Evolutionary conservation across 2,888 invertebrate genomes (phyloP), one percentile per base, ranked within the genome.

Genomic region (Nemapogon koenigi): DNA sequence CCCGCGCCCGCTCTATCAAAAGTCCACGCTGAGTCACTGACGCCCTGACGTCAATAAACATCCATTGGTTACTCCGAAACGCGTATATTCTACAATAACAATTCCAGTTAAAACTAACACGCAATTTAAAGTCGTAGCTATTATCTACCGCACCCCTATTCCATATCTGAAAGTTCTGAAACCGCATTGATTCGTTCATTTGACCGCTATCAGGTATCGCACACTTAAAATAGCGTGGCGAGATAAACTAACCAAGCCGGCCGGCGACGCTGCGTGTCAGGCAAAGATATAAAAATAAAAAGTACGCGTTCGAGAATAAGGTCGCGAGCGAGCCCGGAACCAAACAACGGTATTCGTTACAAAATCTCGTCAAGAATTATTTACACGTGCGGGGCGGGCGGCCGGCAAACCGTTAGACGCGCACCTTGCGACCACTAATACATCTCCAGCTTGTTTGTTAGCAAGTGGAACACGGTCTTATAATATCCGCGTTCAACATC

Each of bases 331-430:
- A 54, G 72, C 68, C 76, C 76, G 75, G 75, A 76, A 76, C 73
- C 62, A 62, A 63, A 57, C 73, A 76, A 68, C 78, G 73, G 78
- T 72, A 57, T 70, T 62, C 57, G 64, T 76, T 76, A 75, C 76
- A 73, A 78, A 76, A 76, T 73, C 69, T 66, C 76, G 67, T 68
- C 73, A 72, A 76, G 76, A 75, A 76, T 75, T 75, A 76, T 75
- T 65, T 75, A 75, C 75, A 75, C 73, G 76, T 73, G 72, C 73
- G 60, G 63, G 22, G 37, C 28, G 41, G 39, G 54, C 59, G 57
- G 55, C 52, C 55, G 53, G 45, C 55, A 40, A 49, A 69, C 73
- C 75, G 75, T 73, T 73, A 73, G 53, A 55, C 35, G 40, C 56
- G 18, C 17, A 26, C 27, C 28, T n/a, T n/a, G n/a, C n/a, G n/a